Base-by-base conservation (phyloP, 2,113 vertebrate species). In the Tetrao urogallus region DNA sequence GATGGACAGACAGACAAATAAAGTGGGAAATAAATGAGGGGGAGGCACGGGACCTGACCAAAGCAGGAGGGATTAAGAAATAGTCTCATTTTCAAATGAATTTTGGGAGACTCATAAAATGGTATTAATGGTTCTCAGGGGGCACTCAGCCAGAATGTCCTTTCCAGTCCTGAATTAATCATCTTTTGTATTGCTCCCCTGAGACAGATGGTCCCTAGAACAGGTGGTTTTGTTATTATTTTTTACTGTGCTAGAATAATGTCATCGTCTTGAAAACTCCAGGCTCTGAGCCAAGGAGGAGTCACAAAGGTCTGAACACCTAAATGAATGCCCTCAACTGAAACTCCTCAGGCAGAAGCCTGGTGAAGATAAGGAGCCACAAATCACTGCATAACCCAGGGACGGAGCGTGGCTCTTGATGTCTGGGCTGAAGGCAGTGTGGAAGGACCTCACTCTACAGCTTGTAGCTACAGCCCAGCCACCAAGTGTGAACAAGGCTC, bases 171-270 rank as follows among this genome's bases (percentile, higher is more conserved):
- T 71, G 13, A 73, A 60, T 50, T 36, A 74, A 71, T 83, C 56
- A 47, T 38, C 7, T 47, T 34, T 42, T 66, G 20, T 80, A 67
- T 54, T 81, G 17, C 52, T 81, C 69, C 60, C 57, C 52, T 81
- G 82, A 67, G 92, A 50, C 88, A 92, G 76, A 89, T 75, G 76
- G 65, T 36, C 80, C 61, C 61, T 60, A 14, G 70, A 92, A 88
- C 88, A 93, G 90, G 73, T 82, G 89, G 47, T 69, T 87, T 52
- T 15, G 43, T 91, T 72, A 43, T 50, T 43, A 43, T 20, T 63
- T 77, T 95, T 90, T 80, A 90, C 60, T 83, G 90, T 34, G 72
- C 88, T 86, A 58, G 61, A 50, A 57, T 90, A 78, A 36, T 61
- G 42, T 36, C 88, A 34, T 2, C 38, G 70, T 43, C 76, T 92